phyloP scores from a whole-genome alignment of 2,113 vertebrate genomes.

The Spilogale gracilis region DNA sequence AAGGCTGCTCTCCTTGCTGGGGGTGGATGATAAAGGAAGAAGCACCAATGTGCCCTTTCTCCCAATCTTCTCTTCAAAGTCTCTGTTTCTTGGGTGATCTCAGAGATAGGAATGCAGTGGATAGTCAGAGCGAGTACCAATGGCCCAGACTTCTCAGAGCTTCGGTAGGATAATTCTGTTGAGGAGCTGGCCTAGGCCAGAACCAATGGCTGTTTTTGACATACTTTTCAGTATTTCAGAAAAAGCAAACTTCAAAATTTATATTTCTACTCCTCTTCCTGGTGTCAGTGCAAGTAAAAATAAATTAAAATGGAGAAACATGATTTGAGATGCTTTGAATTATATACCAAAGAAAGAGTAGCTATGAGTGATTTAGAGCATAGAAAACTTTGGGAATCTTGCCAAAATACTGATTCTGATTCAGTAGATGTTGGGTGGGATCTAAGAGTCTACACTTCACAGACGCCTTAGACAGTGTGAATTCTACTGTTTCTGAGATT shows the following conservation, averaged over 20 bases:
- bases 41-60: background rate
- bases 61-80: background rate
- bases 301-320: background rate
- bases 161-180: background rate
- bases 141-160: background rate
- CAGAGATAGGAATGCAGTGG: background rate
- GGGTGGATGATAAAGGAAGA: background rate
- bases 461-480: background rate
- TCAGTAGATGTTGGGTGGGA: background rate
- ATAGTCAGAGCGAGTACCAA: background rate
- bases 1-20: background rate
- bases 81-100: background rate
- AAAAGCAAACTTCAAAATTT: background rate
- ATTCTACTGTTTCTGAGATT: background rate
- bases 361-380: background rate
- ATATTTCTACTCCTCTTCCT: background rate
- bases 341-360: background rate
- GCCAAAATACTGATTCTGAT: background rate
- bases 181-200: background rate
- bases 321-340: background rate
- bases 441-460: background rate
- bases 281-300: background rate
- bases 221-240: background rate
- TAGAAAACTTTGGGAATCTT: background rate
- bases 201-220: background rate